Base-by-base conservation (phyloP, 1,140 invertebrate genomes). In the Pararge aegeria region DNA sequence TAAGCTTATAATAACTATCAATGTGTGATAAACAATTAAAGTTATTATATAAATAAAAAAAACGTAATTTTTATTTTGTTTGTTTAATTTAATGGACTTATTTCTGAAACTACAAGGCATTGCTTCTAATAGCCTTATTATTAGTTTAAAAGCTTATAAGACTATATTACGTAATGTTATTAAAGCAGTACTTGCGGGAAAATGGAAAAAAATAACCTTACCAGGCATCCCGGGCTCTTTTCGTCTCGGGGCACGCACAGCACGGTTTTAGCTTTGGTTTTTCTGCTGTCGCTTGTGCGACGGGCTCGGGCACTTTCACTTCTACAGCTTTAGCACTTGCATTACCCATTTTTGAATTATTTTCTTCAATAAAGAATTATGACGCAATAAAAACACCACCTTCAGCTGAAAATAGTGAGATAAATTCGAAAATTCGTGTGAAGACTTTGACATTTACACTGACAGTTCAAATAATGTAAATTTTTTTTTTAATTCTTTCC, bases 221-320 rank as follows among this genome's bases (percentile, higher is more conserved):
- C 97, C 98, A 99, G 64, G 94, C 93, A 92, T 99, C 98, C 74
- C 98, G 91, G 19, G 91, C 93, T 91, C 94, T 94, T 88, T 98
- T 99, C 0, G 98, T 99, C 91, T 99, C 98, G 0, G 98, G 98
- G 91, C 98, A 99, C 46, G 98, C 98, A 92, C 98, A 99, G 77
- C 98, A 99, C 13, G 98, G 95, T 88, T 99, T 99, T 51, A 96
- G 90, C 83, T 97, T 97, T 44, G 93, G 93, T 54, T 91, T 92
- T 61, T 91, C 90, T 12, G 75, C 74, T 7, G 71, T 61, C 38
- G 73, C 72, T 16, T 75, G 68, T 38, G 74, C 80, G 50, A 78
- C 70, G 1, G 81, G 24, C 16, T 73, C 80, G 0, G 61, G 56
- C 1, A 74, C 64, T 68, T 80, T 82, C 7, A 76, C 65, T 50